Base-by-base conservation (phyloP, 2,113 vertebrate species). In the Antennarius striatus region DNA sequence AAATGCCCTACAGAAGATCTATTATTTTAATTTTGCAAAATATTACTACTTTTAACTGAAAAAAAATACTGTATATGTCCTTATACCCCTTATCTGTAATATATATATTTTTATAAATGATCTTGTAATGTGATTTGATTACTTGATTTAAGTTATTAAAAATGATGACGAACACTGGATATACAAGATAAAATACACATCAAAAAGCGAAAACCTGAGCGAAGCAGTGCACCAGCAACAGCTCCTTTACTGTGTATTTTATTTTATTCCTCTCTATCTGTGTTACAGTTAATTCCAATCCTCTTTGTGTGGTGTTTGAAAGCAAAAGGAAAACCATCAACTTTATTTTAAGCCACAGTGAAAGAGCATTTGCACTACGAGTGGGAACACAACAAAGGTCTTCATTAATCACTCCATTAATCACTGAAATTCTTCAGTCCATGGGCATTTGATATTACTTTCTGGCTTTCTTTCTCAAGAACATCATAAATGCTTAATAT, bases 101-200 rank as follows among this genome's bases (percentile, higher is more conserved):
- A 92, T 92, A 91, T 89, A 86, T 94, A 92, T 94, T 92, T 94
- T 92, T 94, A 87, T 93, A 93, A 90, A 81, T 89, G 65, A 89
- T 88, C 86, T 80, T 87, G 84, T 89, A 62, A 79, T 77, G 81
- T 89, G 50, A 85, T 89, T 89, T 85, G 77, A 85, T 74, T 75
- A 65, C 69, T 83, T 84, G 72, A 51, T 83, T 81, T 77, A 48
- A 71, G 22, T 67, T 50, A 59, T 73, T 32, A 50, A 50, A 80
- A 40, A 50, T 12, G 13, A 55, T 11, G 28, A 76, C 12, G 63
- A 72, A 67, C 30, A 56, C 56, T 50, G 48, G 49, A 79, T 40
- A 46, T 51, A 32, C 36, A 29, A 64, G 51, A 65, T 50, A 7
- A 55, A 55, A 69, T 56, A 36, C 32, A 36, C 32, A 36, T 36